Evolutionary conservation across 2,888 invertebrate species (phyloP).

Genomic region (Anthoptus insignis): DNA sequence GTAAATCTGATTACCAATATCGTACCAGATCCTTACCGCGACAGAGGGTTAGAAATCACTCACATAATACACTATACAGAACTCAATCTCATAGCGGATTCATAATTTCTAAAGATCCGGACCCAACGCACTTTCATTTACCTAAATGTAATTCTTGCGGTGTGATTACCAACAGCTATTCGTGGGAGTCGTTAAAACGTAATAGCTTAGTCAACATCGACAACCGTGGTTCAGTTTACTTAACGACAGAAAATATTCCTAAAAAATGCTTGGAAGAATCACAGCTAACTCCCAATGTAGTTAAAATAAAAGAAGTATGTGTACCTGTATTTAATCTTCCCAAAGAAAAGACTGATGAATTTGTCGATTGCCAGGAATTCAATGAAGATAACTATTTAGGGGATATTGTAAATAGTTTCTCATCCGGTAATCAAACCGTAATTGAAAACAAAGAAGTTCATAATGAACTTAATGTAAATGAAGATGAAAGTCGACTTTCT

Average conservation of each 20-base stretch:
- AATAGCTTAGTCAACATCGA: slow-evolving; percentile 46
- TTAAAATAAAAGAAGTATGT: slow-evolving; percentile 61
- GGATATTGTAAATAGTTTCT: slow-evolving; percentile 68
- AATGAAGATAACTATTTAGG: slow-evolving; percentile 77
- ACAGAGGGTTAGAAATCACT: slow-evolving; percentile 43
- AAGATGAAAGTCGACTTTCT: slow-evolving; percentile 35
- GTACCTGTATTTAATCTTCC: slow-evolving; percentile 64
- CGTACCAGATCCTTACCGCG: slow-evolving; percentile 69
- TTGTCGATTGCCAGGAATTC: slow-evolving; percentile 79
- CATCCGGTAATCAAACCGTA: slow-evolving; percentile 68
- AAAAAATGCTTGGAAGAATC: slow-evolving; percentile 61
- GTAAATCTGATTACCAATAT: slow-evolving; percentile 61
- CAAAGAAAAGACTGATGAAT: slow-evolving; percentile 59
- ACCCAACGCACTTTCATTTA: slow-evolving; percentile 76
- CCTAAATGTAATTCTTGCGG: slow-evolving; percentile 72
- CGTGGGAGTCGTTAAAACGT: slow-evolving; percentile 59
- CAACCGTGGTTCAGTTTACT: slow-evolving; percentile 54
- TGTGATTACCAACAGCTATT: slow-evolving; percentile 59
- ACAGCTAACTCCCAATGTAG: slow-evolving; percentile 47
- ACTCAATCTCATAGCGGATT: slow-evolving; percentile 78
- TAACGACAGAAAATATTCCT: slow-evolving; percentile 69
- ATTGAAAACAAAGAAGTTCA: slow-evolving; percentile 53
- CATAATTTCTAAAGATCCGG: slow-evolving; percentile 73
- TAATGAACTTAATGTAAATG: slow-evolving; percentile 29
- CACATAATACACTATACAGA: slow-evolving; percentile 59